Conservation (phyloP, 2,113 vertebrate species). For the Gadus chalcogrammus region DNA sequence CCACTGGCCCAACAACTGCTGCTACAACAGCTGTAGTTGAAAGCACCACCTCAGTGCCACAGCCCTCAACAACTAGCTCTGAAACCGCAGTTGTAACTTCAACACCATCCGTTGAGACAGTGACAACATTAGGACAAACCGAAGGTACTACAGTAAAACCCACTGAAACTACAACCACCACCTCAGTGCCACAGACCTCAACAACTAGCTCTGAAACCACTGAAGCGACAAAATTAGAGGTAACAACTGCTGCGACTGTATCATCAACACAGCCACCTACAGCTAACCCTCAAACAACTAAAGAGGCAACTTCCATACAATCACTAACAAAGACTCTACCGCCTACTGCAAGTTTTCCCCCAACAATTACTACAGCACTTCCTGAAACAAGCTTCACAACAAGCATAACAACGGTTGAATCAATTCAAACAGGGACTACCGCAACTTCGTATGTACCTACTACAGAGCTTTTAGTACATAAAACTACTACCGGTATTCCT, state of each 20-base stretch:
- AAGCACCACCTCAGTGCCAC: background rate
- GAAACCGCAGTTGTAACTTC: background rate
- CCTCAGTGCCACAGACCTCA: too few species aligned
- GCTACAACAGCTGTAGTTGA: constrained; percentile 22
- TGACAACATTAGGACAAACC: too few species aligned
- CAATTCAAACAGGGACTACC: background rate
- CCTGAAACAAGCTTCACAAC: too few species aligned
- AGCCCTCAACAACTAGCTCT: background rate
- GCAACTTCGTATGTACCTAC: background rate
- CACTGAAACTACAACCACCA: too few species aligned
- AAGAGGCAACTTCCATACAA: background rate
- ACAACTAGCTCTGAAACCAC: too few species aligned
- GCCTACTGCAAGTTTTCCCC: background rate
- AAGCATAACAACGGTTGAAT: background rate
- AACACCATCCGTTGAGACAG: constrained; percentile 7
- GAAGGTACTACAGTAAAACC: too few species aligned
- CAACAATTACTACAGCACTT: background rate
- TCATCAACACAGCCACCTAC: too few species aligned
- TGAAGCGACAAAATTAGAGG: too few species aligned
- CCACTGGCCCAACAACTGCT: constrained; percentile 2
- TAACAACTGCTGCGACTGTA: too few species aligned
- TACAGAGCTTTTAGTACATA: background rate
- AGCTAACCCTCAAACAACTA: background rate
- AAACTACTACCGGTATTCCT: background rate
- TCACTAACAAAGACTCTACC: constrained; percentile 44